A percentile compares a stretch with the other conserved stretches of the same genome.
Evolutionary conservation across 1,140 invertebrate species (phyloP).

Genomic region (Apis laboriosa): DNA sequence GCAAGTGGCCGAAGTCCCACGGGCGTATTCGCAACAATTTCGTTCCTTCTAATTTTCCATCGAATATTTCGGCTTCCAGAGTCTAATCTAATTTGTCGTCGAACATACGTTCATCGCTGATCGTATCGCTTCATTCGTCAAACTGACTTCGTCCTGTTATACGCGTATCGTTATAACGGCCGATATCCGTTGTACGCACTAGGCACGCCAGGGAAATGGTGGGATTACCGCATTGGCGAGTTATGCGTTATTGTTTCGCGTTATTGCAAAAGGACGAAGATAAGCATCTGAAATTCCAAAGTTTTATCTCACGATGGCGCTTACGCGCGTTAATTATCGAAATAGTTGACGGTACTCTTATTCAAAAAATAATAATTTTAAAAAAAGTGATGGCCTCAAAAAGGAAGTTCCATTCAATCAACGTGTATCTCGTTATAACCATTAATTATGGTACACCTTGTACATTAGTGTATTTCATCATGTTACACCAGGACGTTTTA

Average conservation of each 20-base stretch:
- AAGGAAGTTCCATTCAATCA: too few species aligned
- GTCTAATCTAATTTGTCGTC: not conserved
- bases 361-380: too few species aligned
- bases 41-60: slow-evolving; percentile 63
- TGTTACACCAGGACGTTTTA: not conserved
- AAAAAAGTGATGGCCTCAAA: too few species aligned
- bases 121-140: not conserved
- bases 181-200: not conserved
- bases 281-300: not conserved
- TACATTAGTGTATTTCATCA: not conserved
- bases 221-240: not conserved
- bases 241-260: slow-evolving; percentile 12
- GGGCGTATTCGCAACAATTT: slow-evolving; percentile 58
- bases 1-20: slow-evolving; percentile 59
- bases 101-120: not conserved
- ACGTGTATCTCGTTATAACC: too few species aligned
- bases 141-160: not conserved
- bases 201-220: not conserved
- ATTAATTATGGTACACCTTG: not conserved
- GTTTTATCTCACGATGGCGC: not conserved
- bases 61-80: slow-evolving; percentile 13
- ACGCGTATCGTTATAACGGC: too few species aligned
- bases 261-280: slow-evolving; percentile 4
- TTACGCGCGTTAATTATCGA: not conserved
- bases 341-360: not conserved